These are phyloP conservation scores for Nibea albiflora DNA, from an alignment of 2,113 vertebrate species.

Conservation along the genomic window DNA sequence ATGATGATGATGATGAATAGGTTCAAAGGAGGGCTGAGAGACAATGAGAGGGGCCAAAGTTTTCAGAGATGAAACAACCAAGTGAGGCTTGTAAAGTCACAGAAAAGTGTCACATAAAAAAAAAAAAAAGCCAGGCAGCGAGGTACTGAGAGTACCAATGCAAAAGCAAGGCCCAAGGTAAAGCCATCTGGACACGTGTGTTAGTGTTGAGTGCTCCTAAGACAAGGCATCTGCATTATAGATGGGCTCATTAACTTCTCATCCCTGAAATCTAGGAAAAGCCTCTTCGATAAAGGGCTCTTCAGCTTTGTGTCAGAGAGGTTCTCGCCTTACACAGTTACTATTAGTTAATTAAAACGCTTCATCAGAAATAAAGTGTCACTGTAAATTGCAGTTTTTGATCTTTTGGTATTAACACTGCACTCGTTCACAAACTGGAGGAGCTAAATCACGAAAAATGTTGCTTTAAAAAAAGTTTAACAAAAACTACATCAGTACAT, in stretches of 20 bases:
- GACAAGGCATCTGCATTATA: neutral
- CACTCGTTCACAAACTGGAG: no score
- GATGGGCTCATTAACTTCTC: neutral
- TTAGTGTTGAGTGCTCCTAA: conserved; percentile 9
- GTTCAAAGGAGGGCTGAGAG: neutral
- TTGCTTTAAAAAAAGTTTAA: neutral
- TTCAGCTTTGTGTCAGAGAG: neutral
- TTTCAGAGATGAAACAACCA: neutral
- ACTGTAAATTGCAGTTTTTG: no score
- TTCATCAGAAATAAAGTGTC: no score
- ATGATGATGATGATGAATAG: neutral
- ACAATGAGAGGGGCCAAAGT: neutral
- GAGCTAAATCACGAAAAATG: no score
- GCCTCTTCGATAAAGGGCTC: neutral
- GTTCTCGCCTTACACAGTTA: neutral
- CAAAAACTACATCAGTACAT: neutral
- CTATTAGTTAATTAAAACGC: neutral
- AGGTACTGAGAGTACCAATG: neutral
- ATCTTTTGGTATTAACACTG: no score
- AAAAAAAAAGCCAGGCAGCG: neutral
- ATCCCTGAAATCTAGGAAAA: conserved; percentile 3
- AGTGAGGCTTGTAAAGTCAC: neutral
- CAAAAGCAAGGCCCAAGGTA: neutral
- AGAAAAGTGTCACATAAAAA: neutral
- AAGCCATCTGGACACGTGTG: neutral